Evolutionary conservation across 2,888 invertebrate species (phyloP).

Genomic region (Sialis lutaria): DNA sequence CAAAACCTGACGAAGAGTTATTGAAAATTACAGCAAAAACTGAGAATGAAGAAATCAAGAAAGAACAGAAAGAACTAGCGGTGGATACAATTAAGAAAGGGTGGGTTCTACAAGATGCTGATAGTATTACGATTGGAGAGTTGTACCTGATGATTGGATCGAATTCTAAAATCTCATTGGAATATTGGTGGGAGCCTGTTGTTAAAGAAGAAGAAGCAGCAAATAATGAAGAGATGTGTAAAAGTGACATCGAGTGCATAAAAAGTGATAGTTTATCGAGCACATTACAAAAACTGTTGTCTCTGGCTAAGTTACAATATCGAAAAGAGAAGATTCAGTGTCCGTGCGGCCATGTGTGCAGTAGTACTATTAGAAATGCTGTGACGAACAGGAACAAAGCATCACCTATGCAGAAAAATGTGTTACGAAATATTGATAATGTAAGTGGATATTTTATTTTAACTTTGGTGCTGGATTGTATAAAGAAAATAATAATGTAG

Average conservation of each 20-base stretch:
- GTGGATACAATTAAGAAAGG: slow-evolving; percentile 35
- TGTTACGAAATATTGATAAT: neutral
- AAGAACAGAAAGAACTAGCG: slow-evolving; percentile 11
- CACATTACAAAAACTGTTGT: slow-evolving; percentile 34
- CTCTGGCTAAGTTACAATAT: slow-evolving; percentile 30
- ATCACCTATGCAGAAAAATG: slow-evolving; percentile 5
- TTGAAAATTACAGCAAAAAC: slow-evolving; percentile 17
- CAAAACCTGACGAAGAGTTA: slow-evolving; percentile 34
- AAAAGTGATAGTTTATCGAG: slow-evolving; percentile 11
- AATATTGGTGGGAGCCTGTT: slow-evolving; percentile 59
- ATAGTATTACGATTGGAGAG: slow-evolving; percentile 74
- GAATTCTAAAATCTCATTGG: slow-evolving; percentile 55
- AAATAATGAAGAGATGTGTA: slow-evolving; percentile 9
- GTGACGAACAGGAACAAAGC: neutral
- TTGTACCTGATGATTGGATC: slow-evolving; percentile 72
- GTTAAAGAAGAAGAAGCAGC: slow-evolving; percentile 6
- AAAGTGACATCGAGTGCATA: neutral
- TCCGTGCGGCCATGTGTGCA: slow-evolving; percentile 38
- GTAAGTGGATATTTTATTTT: neutral
- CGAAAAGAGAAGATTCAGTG: slow-evolving; percentile 27
- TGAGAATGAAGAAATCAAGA: slow-evolving; percentile 16
- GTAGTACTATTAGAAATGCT: slow-evolving; percentile 3
- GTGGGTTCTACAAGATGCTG: slow-evolving; percentile 63
- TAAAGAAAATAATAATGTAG: no score
- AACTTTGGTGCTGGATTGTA: no score